Conservation (phyloP, 2,797 vertebrate species). For the Graptemys geographica region DNA sequence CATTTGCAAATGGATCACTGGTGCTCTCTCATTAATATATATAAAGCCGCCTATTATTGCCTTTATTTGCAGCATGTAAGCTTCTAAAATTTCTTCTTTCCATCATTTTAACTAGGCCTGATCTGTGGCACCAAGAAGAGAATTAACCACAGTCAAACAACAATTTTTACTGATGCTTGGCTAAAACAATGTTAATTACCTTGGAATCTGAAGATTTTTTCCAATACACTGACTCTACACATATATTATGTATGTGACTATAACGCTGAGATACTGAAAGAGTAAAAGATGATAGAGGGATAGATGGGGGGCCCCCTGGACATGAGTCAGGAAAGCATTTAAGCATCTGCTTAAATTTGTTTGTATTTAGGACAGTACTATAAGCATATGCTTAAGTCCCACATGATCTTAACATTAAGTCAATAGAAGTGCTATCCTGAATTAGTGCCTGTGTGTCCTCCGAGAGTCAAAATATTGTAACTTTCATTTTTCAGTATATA, state of each 20-base stretch:
- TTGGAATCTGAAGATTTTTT: conserved; percentile 24
- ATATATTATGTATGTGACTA: not conserved
- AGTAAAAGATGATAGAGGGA: conserved; percentile 9
- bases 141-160: conserved; percentile 14
- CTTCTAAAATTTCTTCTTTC: conserved; percentile 21
- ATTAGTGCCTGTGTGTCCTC: not conserved
- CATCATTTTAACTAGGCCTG: conserved; percentile 5
- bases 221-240: not conserved
- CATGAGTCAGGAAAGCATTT: conserved; percentile 26
- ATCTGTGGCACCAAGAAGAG: not conserved
- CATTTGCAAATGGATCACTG: not conserved
- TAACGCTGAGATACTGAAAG: not conserved
- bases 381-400: not conserved
- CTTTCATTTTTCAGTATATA: conserved; percentile 35
- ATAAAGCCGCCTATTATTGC: not conserved
- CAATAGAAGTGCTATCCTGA: not conserved
- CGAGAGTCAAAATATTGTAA: not conserved
- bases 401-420: conserved; percentile 21
- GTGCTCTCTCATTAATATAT: conserved; percentile 1
- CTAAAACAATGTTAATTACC: conserved; percentile 7
- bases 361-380: not conserved
- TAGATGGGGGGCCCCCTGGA: not conserved
- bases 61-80: not conserved
- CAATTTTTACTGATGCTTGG: not conserved
- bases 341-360: conserved; percentile 17